Evolutionary conservation across 1,140 invertebrate genomes (phyloP).

Genomic region (Drosophila nigrodunni): DNA sequence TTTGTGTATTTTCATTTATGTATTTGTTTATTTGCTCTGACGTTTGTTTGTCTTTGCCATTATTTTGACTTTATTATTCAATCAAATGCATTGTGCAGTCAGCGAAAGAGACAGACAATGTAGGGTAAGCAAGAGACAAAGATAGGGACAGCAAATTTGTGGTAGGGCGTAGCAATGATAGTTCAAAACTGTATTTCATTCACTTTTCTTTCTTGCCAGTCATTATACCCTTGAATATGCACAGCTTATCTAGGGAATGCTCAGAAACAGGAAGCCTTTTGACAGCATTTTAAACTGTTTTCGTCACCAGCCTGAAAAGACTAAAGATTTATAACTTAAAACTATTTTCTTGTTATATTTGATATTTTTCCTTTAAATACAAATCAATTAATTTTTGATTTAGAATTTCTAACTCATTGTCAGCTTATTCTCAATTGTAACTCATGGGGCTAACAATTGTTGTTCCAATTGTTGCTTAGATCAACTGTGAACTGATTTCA

Average conservation of each 20-base stretch:
- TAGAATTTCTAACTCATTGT: not conserved
- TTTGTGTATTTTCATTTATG: constrained; percentile 48
- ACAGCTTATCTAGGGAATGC: not conserved
- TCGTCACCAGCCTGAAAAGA: no score
- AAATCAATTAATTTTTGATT: not conserved
- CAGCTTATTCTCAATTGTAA: not conserved
- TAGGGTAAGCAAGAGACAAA: not conserved
- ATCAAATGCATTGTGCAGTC: constrained; percentile 72
- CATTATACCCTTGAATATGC: constrained; percentile 34
- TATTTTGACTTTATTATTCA: constrained; percentile 72
- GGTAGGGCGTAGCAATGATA: constrained; percentile 27
- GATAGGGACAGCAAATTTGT: not conserved
- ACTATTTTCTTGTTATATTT: no score
- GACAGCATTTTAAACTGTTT: not conserved
- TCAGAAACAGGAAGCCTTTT: not conserved
- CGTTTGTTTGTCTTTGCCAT: constrained; percentile 69
- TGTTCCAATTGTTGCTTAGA: constrained; percentile 17
- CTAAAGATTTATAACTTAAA: no score
- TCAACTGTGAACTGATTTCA: constrained; percentile 40
- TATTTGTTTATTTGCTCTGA: constrained; percentile 52
- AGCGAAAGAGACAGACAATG: not conserved
- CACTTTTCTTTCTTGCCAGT: constrained; percentile 27
- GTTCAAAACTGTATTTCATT: constrained; percentile 33
- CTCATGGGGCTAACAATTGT: not conserved
- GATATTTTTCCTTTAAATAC: no score